These are phyloP conservation scores for Sycophila texana DNA, from an alignment of 2,888 invertebrate genomes.

Conservation along the genomic window DNA sequence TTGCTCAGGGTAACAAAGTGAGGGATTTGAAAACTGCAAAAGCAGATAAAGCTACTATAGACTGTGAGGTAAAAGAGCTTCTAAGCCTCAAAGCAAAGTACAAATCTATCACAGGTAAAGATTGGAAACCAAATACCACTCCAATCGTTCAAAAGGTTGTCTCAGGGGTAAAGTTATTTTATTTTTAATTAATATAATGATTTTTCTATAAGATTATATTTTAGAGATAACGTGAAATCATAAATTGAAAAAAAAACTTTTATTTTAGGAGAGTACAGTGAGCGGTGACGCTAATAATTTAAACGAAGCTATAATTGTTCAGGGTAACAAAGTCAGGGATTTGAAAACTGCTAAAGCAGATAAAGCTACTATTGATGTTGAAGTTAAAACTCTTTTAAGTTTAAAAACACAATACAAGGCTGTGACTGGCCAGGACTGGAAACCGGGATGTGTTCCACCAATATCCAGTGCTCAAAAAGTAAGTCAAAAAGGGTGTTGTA, in stretches of 20 bases:
- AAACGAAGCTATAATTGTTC: slow-evolving; percentile 76
- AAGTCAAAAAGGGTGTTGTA: background rate
- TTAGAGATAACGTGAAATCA: too few species aligned
- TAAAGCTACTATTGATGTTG: slow-evolving; percentile 77
- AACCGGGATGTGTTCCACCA: slow-evolving; percentile 58
- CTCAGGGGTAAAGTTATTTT: background rate
- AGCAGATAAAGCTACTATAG: slow-evolving; percentile 73
- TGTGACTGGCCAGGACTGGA: slow-evolving; percentile 76
- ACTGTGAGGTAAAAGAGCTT: slow-evolving; percentile 79
- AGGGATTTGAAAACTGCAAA: slow-evolving; percentile 65
- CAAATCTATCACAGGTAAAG: slow-evolving; percentile 76
- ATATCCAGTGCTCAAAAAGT: slow-evolving; percentile 59
- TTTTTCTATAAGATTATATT: too few species aligned
- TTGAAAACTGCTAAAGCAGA: slow-evolving; percentile 66
- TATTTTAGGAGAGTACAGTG: background rate
- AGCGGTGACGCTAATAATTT: slow-evolving; percentile 63
- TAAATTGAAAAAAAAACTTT: background rate
- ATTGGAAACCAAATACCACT: slow-evolving; percentile 70
- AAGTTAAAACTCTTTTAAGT: slow-evolving; percentile 79
- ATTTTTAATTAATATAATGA: background rate
- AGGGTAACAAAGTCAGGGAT: slow-evolving; percentile 68
- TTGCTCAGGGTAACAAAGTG: slow-evolving; percentile 71
- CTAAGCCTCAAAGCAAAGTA: slow-evolving; percentile 75
- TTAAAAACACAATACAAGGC: slow-evolving; percentile 74
- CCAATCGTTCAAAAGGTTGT: slow-evolving; percentile 59